Evolutionary conservation across 2,113 vertebrate species (phyloP), one percentile per base, ranked within the genome.

Genomic region (Alouatta palliata): DNA sequence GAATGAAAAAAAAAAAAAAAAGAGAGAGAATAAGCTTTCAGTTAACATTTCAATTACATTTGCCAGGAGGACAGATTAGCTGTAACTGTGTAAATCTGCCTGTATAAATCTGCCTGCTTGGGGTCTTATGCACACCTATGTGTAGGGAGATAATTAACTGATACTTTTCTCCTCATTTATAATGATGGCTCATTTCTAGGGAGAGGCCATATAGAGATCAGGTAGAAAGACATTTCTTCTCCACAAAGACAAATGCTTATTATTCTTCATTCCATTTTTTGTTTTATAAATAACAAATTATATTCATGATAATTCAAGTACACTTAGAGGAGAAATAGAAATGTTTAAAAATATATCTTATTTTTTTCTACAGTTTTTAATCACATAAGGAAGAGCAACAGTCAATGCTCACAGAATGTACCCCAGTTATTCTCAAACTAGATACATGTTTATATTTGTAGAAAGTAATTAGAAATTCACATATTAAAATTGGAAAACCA

Each of bases 171-270:
- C 52, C 93, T 76, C 56, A 25, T 76, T 71, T 88, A 87, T 81
- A 84, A 80, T 0, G 2, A 86, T 23, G 77, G 40, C 10, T 92
- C 13, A 75, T 66, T 89, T 85, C 70, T 81, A 70, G 17, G n/a
- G 91, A 4, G 47, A 92, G 45, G 12, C 52, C 40, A 21, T 52
- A 37, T 6, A 85, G 68, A 27, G 13, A 47, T 13, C 10, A 40
- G 40, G 20, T 7, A 85, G 54, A 94, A 89, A 91, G 77, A 89
- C 70, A 76, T 75, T 77, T 93, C 80, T 96, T 87, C 37, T 68
- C 52, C 76, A 88, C 87, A 87, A 89, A 93, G 32, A 81, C 25
- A 91, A 94, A 76, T 0, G 9, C 81, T 47, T 81, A 64, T 47
- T 81, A 64, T 27, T 56, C 70, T 82, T 70, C 45, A 92, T 54